Evolutionary conservation across 2,113 vertebrate genomes (phyloP), one percentile per base, ranked within the genome.

Genomic region (Tachuris rubrigastra): DNA sequence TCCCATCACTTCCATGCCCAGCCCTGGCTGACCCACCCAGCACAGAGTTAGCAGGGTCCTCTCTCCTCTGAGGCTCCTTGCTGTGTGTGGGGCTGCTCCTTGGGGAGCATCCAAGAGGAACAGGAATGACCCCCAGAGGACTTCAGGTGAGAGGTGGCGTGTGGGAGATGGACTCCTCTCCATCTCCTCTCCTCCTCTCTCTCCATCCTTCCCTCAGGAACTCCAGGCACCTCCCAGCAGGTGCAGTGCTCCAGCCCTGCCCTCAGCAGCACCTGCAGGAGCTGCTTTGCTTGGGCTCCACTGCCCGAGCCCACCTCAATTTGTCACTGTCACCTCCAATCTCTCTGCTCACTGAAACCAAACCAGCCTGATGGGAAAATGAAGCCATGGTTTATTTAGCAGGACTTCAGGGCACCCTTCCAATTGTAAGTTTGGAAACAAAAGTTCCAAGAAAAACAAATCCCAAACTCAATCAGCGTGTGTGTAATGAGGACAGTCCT

Each of bases 301-400:
- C 46, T 47, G 42, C 44, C 53, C 15, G 28, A 44, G 76, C 31
- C 58, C 78, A 44, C 16, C 66, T 85, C 85, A 10, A 72, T 91
- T 82, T 94, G 81, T 95, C 95, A 82, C 5, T 91, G 85, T 89
- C 95, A 85, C 66, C 81, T 46, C 22, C 92, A 47, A 60, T 68
- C 74, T 15, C 14, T 73, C 53, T 76, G 92, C 2, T 47, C 71
- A 2, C 69, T 76, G 87, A 56, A 85, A 79, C 77, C 74, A 9
- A 21, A 25, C 13, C 46, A 75, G 74, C 69, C 71, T 47, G 8
- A n/a, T 18, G 66, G 85, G 13, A 52, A 88, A 85, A 65, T 3
- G 20, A 27, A 93, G 80, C 58, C 37, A n/a, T 23, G 69, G 90
- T 78, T 87, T 94, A 59, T 87, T 95, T 44, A 89, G 74, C 87